Evolutionary conservation across 2,797 vertebrate genomes (phyloP), one percentile per base, ranked within the genome.

Genomic region (Tarsius wallacei): DNA sequence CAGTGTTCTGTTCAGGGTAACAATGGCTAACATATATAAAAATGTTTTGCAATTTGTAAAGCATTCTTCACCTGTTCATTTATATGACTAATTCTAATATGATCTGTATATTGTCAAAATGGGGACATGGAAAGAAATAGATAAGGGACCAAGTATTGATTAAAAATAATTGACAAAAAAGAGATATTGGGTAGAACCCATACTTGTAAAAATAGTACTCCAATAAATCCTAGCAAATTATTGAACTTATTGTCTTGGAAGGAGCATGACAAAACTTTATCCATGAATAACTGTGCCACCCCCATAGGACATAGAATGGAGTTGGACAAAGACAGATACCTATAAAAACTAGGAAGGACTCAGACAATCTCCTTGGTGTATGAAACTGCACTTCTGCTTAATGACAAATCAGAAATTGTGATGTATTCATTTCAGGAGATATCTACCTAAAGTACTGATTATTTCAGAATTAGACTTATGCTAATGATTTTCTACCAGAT

Each of bases 401-500:
- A 4, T 86, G 53, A 91, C 28, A 77, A 86, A 87, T 94, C 59
- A 82, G n/a, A 94, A 64, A 24, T 61, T 36, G 89, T 74, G 36
- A 28, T 42, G 24, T 36, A 93, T 51, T 61, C 31, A 26, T 81
- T 14, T 91, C 9, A 94, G 33, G 49, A 49, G 17, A 12, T 80
- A 1, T 63, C 84, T 93, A 33, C 16, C 76, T 42, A 24, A 82
- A 33, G 21, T 89, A 61, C 17, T 47, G 55, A 68, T 64, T 90
- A 77, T 81, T 87, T 89, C n/a, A 84, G 42, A 24, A 87, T 70
- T 85, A 90, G 57, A 53, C 12, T 13, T 61, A 15, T 74, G 28
- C 31, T 91, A 93, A 81, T 53, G 3, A 22, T 21, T 89, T 88
- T 49, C 26, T 74, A 49, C 71, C 22, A 83, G n/a, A 94, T 83